Base-by-base conservation (phyloP, 1,140 invertebrate species). In the Pogonomyrmex barbatus region DNA sequence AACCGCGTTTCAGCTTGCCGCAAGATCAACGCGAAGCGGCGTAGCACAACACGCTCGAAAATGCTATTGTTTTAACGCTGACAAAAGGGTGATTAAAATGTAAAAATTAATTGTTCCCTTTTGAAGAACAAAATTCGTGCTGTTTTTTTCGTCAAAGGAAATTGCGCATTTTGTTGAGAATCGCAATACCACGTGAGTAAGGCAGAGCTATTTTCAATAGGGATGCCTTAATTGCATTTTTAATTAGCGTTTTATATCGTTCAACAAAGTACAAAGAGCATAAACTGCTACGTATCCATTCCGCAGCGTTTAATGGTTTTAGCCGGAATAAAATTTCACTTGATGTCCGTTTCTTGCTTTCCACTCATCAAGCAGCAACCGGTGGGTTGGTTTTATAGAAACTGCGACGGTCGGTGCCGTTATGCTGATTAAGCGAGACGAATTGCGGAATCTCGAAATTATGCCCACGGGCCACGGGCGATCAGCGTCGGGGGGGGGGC, bases 341-440 rank as follows among this genome's bases (percentile, higher is more conserved):
- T 52, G 14, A 52, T 14, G 68, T 67, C 33, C 36, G 50, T 87
- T 77, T 85, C 82, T 88, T 88, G 50, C 52, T 71, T 42, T 12
- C n/a, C 65, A 9, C 52, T 82, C 79, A 68, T 54, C 63, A 47
- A n/a, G 30, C 83, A 12, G 68, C 56, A 73, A 45, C 33, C 36
- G 65, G 62, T 56, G 39, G 36, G 24, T 83, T 50, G 54, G 47
- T 85, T 68, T 87, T 63, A 52, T 50, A 79, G 54, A 58, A 78
- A 39, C 76, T n/a, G 33, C 60, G 33, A 65, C 54, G 77, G 39
- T 17, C 45, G n/a, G 33, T 60, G 65, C 82, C 71, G 82, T 85
- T 85, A 77, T 77, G 73, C 82, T 85, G 82, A 85, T 85, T 85
- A 77, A 65, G 71, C 58, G 82, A 42, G 73, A 85, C 82, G 58